These are phyloP conservation scores for Cosmia pyralina DNA, from an alignment of 2,888 invertebrate genomes.

Conservation along the genomic window DNA sequence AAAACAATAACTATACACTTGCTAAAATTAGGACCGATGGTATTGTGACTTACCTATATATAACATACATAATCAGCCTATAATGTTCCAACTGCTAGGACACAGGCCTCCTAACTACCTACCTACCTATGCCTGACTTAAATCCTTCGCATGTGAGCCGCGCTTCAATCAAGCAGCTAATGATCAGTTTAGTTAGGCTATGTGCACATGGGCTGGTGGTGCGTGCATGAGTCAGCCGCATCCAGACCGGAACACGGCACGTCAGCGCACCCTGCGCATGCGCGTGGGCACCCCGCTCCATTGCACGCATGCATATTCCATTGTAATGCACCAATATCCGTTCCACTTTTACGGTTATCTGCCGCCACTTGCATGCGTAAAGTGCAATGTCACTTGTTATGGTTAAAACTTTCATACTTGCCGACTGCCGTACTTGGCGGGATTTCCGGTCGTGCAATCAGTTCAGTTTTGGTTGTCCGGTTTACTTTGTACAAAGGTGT, in stretches of 20 bases:
- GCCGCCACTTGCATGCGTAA: constrained; percentile 66
- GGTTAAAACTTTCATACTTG: constrained; percentile 51
- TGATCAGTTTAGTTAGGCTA: constrained; percentile 9
- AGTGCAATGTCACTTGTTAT: constrained; percentile 64
- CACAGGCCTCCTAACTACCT: too few relatives aligned
- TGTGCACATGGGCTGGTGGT: constrained; percentile 13
- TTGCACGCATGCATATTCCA: constrained; percentile 76
- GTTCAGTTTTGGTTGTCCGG: constrained; percentile 22
- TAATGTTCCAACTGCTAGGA: too few relatives aligned
- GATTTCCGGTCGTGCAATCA: constrained; percentile 52
- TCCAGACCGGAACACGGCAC: constrained; percentile 78
- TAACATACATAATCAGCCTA: too few relatives aligned
- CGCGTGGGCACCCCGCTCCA: constrained; percentile 79
- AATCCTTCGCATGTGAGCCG: background rate
- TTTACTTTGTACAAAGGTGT: constrained; percentile 18
- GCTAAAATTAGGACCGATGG: background rate
- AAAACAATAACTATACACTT: background rate
- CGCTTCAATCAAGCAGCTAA: constrained; percentile 16
- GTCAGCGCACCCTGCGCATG: constrained; percentile 67
- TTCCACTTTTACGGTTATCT: constrained; percentile 84
- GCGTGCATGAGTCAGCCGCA: constrained; percentile 70
- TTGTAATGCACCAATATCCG: constrained; percentile 83
- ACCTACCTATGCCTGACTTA: background rate
- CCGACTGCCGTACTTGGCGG: constrained; percentile 38
- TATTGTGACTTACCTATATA: too few relatives aligned